A percentile compares a stretch with the other conserved stretches of the same genome.
Conservation (phyloP, 2,113 vertebrate genomes). For the Chaetorhynchus papuensis region DNA sequence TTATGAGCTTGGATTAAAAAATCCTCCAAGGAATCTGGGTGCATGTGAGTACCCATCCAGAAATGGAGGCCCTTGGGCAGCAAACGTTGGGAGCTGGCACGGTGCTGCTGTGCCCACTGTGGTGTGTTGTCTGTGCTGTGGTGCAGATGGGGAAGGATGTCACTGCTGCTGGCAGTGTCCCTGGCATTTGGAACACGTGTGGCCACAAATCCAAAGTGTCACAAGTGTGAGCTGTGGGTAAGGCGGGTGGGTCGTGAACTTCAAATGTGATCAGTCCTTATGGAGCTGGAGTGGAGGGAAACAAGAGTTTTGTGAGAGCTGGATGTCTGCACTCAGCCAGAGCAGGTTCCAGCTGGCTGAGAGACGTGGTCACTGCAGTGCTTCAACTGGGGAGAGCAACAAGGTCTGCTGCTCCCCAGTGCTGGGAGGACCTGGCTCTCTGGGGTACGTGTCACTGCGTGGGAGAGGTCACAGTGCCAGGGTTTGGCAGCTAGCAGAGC, state of each 20-base stretch:
- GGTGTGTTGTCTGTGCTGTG: background rate
- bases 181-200: background rate
- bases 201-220: background rate
- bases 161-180: accelerated
- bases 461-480: background rate
- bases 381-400: background rate
- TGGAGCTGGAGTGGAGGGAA: background rate
- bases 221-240: background rate
- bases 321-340: accelerated
- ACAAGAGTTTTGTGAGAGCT: background rate
- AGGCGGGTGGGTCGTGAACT: background rate
- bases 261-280: background rate
- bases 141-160: background rate
- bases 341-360: background rate
- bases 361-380: background rate
- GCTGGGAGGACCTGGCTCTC: background rate
- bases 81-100: background rate
- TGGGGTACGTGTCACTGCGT: background rate
- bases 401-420: background rate
- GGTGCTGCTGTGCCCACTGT: background rate
- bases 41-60: background rate
- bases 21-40: background rate
- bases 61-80: background rate
- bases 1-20: background rate
- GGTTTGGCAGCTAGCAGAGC: background rate